Percentiles rank a stretch among this genome's conserved stretches.
Conservation (phyloP, 30 jellyfish, hydroid and myxozoan species). For the Nemopilema nomurai region DNA sequence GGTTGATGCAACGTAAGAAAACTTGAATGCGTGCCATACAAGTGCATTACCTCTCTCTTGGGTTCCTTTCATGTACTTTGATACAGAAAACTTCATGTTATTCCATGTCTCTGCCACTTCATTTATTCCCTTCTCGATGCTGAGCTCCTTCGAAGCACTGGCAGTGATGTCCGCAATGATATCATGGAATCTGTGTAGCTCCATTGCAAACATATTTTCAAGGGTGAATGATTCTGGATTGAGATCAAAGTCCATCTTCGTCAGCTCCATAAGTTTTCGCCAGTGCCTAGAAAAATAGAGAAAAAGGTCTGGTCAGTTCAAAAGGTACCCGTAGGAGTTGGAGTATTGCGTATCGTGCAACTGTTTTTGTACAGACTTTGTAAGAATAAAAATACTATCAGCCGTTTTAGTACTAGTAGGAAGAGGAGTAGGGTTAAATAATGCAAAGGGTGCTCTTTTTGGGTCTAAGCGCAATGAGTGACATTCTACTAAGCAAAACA, state of each 20-base stretch:
- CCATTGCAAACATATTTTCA: slow-evolving; percentile 97
- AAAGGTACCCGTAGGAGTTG: too few species aligned
- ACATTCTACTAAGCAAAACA: too few species aligned
- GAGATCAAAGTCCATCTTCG: slow-evolving; percentile 87
- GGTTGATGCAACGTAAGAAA: too few species aligned
- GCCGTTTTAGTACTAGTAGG: too few species aligned
- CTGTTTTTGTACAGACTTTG: too few species aligned
- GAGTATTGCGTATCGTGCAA: too few species aligned
- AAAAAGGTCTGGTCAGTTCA: neutral
- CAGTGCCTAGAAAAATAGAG: slow-evolving; percentile 66
- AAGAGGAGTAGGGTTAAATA: too few species aligned
- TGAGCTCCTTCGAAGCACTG: slow-evolving; percentile 91
- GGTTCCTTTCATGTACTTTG: slow-evolving; percentile 92
- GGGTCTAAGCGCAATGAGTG: too few species aligned
- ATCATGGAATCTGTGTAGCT: slow-evolving; percentile 91
- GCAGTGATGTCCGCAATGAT: slow-evolving; percentile 91
- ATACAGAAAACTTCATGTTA: slow-evolving; percentile 76
- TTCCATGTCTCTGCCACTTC: slow-evolving; percentile 96
- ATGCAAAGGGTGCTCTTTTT: too few species aligned
- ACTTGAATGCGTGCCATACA: too few species aligned
- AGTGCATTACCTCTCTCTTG: slow-evolving; percentile 93
- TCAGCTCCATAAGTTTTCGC: slow-evolving; percentile 89
- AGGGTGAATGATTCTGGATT: slow-evolving; percentile 95
- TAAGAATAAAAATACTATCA: too few species aligned
- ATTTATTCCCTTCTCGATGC: slow-evolving; percentile 88